A percentile compares a stretch with the other conserved stretches of the same genome.
Conservation (phyloP, 2,888 invertebrate species). For the Lasioglossum vierecki region DNA sequence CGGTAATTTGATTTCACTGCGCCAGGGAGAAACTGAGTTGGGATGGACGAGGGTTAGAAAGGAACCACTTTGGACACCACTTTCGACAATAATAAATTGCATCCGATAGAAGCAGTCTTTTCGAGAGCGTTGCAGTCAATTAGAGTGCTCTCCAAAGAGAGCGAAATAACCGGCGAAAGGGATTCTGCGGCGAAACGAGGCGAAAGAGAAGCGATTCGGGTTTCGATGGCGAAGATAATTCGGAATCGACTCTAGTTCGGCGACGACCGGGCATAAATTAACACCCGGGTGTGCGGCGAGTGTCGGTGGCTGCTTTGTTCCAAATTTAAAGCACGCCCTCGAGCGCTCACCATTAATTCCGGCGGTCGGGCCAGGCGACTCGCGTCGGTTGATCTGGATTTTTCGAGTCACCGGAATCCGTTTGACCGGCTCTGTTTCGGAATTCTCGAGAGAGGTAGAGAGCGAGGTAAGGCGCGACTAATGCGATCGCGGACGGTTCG, state of each 20-base stretch:
- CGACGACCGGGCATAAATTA: slow-evolving; percentile 6
- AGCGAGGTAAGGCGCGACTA: slow-evolving; percentile 63
- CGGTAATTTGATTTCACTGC: background rate
- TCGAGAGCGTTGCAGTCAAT: background rate
- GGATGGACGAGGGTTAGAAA: background rate
- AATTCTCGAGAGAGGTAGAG: slow-evolving; percentile 33
- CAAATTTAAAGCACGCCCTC: slow-evolving; percentile 29
- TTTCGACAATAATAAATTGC: background rate
- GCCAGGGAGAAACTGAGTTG: background rate
- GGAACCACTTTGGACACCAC: background rate
- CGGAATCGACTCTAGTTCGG: background rate
- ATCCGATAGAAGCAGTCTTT: background rate
- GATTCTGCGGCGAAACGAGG: background rate
- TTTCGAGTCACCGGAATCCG: slow-evolving; percentile 39
- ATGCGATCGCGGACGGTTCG: slow-evolving; percentile 64
- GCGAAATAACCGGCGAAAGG: background rate
- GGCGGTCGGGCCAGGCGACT: background rate
- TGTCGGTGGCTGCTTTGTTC: slow-evolving; percentile 29
- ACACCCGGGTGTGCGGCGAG: background rate
- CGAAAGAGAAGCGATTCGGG: background rate
- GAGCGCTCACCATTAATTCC: slow-evolving; percentile 49
- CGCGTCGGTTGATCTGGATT: slow-evolving; percentile 26
- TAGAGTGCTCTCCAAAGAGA: background rate
- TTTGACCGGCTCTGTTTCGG: slow-evolving; percentile 39
- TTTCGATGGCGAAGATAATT: background rate